Base-by-base conservation (phyloP, 2,113 vertebrate species). In the Caranx melampygus region DNA sequence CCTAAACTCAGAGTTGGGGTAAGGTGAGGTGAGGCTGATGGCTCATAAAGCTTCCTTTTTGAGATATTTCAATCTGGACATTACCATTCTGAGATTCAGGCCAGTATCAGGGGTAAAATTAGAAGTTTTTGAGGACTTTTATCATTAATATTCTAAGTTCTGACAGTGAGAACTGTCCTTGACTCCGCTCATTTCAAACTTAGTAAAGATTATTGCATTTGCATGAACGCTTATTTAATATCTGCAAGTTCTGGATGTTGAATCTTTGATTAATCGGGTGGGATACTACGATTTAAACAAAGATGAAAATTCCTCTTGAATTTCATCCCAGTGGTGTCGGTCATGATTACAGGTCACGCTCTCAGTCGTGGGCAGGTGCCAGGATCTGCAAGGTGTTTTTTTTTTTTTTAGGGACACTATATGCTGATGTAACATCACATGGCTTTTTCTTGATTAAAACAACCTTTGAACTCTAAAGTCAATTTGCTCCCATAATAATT, bases 391-490 rank as follows among this genome's bases (percentile, higher is more conserved):
- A 5, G 2, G 31, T 33, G 37, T 58, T 16, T 79, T 31, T 73
- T 8, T 4, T 26, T 26, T 26, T 26, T 26, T 26, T 26, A 26
- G 26, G 12, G 20, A 34, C n/a, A 6, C 5, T 74, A 78, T 82
- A 49, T 81, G 44, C 54, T 66, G 47, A 61, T 79, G 79, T 79
- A 63, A 47, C 11, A 5, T 72, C 79, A 81, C 62, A 60, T 81
- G 14, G 14, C 62, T 70, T 75, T 63, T 42, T 12, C 52, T 78
- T 83, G 83, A 92, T 89, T 66, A 86, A 88, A 70, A 72, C 78
- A 87, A 87, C 81, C 90, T 88, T 51, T 88, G 78, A 84, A 68
- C 86, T 80, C 83, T 42, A 83, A 83, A 90, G 83, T 88, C 78
- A 85, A 71, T 89, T 83, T 85, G 45, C 63, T 81, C 14, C 74